phyloP scores from a whole-genome alignment of 2,888 invertebrate genomes.

The Mellilla xanthometata region DNA sequence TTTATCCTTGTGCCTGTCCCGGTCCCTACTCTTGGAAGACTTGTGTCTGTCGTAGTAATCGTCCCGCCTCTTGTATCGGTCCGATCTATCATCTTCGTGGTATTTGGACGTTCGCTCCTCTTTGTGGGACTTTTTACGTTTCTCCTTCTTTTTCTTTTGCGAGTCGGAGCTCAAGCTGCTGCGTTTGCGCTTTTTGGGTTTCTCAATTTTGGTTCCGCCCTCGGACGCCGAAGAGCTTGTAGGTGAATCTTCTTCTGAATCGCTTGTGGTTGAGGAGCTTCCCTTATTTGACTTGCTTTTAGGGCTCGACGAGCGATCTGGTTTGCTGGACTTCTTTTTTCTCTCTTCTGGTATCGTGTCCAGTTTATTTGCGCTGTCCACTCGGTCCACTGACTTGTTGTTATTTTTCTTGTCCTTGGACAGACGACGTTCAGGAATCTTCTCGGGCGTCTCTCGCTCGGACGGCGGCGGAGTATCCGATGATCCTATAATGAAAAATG shows the following conservation, averaged over 20 bases:
- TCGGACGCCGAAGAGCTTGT: slow-evolving; percentile 50
- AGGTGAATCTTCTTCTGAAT: slow-evolving; percentile 63
- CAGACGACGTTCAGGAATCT: slow-evolving; percentile 51
- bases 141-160: slow-evolving; percentile 56
- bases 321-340: slow-evolving; percentile 52
- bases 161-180: slow-evolving; percentile 58
- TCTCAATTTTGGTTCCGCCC: slow-evolving; percentile 45
- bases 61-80: slow-evolving; percentile 54
- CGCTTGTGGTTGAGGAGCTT: slow-evolving; percentile 63
- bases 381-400: slow-evolving; percentile 56
- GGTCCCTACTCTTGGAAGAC: slow-evolving; percentile 47
- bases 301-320: slow-evolving; percentile 61
- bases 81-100: slow-evolving; percentile 51
- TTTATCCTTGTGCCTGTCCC: slow-evolving; percentile 54
- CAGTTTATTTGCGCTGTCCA: slow-evolving; percentile 57
- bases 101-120: slow-evolving; percentile 52
- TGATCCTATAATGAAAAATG: slow-evolving; percentile 46
- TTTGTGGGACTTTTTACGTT: slow-evolving; percentile 54
- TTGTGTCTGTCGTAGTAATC: slow-evolving; percentile 59
- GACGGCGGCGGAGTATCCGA: slow-evolving; percentile 66
- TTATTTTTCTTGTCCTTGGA: slow-evolving; percentile 62
- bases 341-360: slow-evolving; percentile 62
- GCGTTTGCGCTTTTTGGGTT: slow-evolving; percentile 65
- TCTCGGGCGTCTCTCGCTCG: slow-evolving; percentile 65
- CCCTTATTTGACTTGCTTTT: slow-evolving; percentile 59